Evolutionary conservation across 1,140 invertebrate genomes (phyloP).

Genomic region (Calosoma granatense): DNA sequence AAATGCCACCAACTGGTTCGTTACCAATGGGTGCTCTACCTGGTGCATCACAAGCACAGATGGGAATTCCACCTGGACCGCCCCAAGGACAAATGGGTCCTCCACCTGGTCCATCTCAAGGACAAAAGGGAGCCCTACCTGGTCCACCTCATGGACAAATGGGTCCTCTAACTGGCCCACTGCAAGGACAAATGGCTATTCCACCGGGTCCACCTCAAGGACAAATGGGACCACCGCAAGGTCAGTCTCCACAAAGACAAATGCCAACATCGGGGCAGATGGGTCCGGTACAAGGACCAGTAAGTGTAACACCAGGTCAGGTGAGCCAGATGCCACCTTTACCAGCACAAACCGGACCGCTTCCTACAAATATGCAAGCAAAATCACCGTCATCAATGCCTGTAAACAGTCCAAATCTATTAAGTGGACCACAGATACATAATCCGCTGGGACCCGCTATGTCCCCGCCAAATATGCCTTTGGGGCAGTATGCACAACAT

Average conservation of each 20-base stretch:
- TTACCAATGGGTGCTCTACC: background rate
- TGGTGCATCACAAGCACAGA: background rate
- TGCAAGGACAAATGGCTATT: background rate
- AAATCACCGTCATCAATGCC: conserved; percentile 12
- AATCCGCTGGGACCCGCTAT: conserved; percentile 12
- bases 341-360: background rate
- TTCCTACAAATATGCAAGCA: conserved; percentile 4
- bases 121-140: conserved; percentile 9
- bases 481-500: background rate
- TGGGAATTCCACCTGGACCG: background rate
- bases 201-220: background rate
- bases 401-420: conserved; percentile 5
- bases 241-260: background rate
- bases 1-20: no score
- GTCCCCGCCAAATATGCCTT: conserved; percentile 17
- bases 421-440: conserved; percentile 6
- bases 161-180: background rate
- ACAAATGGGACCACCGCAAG: background rate
- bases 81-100: conserved; percentile 6
- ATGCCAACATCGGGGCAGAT: background rate
- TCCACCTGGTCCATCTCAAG: conserved; percentile 12
- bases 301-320: conserved; percentile 13
- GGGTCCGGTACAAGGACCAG: conserved; percentile 29
- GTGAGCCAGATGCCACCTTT: conserved; percentile 6
- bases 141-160: background rate